Conservation (phyloP, 1,140 invertebrate species). For the Magallana gigas region DNA sequence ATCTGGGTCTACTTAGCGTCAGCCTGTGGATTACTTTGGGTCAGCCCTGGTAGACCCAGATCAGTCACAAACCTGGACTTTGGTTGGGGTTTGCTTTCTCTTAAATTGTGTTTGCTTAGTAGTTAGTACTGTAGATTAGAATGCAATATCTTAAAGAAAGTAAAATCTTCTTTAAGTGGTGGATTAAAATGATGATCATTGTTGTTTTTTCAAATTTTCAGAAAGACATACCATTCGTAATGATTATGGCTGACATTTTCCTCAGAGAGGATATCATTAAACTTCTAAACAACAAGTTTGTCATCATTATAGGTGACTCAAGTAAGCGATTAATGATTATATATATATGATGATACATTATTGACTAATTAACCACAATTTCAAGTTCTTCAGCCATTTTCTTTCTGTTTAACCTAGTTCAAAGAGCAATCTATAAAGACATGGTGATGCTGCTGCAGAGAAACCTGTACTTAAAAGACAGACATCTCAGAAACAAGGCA, state of each 20-base stretch:
- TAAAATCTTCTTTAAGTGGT: too few relatives aligned
- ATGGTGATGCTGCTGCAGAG: slow-evolving; percentile 61
- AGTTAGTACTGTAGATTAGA: too few relatives aligned
- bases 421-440: slow-evolving; percentile 64
- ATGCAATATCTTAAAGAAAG: too few relatives aligned
- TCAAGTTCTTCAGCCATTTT: too few relatives aligned
- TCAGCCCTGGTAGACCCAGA: too few relatives aligned
- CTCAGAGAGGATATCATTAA: slow-evolving; percentile 60
- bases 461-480: slow-evolving; percentile 62
- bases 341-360: background rate
- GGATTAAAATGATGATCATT: too few relatives aligned
- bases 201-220: background rate
- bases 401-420: slow-evolving; percentile 47
- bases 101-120: too few relatives aligned
- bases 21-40: too few relatives aligned
- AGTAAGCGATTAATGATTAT: slow-evolving; percentile 59
- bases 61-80: too few relatives aligned
- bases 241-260: slow-evolving; percentile 63
- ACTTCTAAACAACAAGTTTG: slow-evolving; percentile 71
- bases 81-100: too few relatives aligned
- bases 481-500: slow-evolving; percentile 60
- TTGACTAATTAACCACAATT: too few relatives aligned
- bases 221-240: background rate
- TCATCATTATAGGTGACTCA: slow-evolving; percentile 75
- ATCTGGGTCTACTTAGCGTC: too few relatives aligned